Conservation (phyloP, 2,797 vertebrate genomes). For the Lacerta agilis region DNA sequence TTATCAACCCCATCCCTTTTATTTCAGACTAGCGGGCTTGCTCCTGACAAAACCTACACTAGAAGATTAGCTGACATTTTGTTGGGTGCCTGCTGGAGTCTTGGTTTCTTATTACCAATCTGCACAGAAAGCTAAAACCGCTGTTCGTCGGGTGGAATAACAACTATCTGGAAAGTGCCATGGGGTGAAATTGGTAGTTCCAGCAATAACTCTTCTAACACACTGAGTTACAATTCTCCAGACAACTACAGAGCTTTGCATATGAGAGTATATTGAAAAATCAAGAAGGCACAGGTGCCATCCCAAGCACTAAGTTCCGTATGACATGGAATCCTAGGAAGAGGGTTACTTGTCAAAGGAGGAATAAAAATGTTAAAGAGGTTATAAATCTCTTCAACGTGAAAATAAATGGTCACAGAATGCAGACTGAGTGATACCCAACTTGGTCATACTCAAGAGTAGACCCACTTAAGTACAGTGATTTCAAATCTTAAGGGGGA, state of each 20-base stretch:
- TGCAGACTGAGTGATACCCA: neutral
- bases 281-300: neutral
- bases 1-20: neutral
- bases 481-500: too few species aligned
- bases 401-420: slow-evolving; percentile 9
- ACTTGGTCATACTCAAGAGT: too few species aligned
- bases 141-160: slow-evolving; percentile 8
- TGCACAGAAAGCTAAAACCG: slow-evolving; percentile 20
- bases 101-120: neutral
- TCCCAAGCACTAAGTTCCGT: neutral
- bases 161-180: slow-evolving; percentile 1
- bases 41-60: slow-evolving; percentile 3
- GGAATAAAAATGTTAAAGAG: neutral
- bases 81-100: neutral
- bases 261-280: neutral
- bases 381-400: neutral
- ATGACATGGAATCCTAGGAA: neutral
- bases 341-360: neutral
- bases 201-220: neutral
- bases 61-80: neutral
- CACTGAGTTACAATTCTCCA: slow-evolving; percentile 15
- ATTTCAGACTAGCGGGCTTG: slow-evolving; percentile 15
- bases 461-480: too few species aligned
- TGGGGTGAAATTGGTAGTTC: neutral
- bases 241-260: neutral